Base-by-base conservation (phyloP, 2,797 vertebrate species). In the Okamejei kenojei region DNA sequence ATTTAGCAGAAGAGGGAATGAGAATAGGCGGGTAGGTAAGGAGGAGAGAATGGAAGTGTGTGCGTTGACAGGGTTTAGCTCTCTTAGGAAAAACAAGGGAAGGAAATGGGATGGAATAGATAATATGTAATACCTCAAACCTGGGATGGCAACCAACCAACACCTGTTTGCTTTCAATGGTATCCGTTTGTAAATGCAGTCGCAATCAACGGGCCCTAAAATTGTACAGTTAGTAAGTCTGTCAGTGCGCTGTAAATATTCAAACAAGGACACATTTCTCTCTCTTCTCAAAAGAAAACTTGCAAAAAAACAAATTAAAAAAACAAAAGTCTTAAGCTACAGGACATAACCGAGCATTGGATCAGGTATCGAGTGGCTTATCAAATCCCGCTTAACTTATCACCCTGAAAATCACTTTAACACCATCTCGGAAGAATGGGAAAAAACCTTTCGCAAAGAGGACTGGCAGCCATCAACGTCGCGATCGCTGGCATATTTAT, bases 101-200 rank as follows among this genome's bases (percentile, higher is more conserved):
- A 76, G 73, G 71, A 74, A 92, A 92, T 92, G 90, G 90, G 21
- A 92, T 73, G 45, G 90, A 76, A 92, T 91, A 92, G 97, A 97
- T 96, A 97, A 97, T 96, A 97, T 96, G 96, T 95, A 98, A 97
- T 99, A 99, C 98, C 98, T 99, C 98, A 97, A 97, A 97, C 68
- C 96, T 97, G 97, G 97, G 98, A 98, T 98, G 97, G 98, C 97
- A 97, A 97, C 97, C 97, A 97, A 97, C 97, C 96, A 96, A 97
- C 98, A 97, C 96, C 97, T 97, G 97, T 96, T 97, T 97, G 96
- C 96, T 96, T 98, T 99, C 98, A 99, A 97, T 99, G 99, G 98
- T 99, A 99, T 99, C 99, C 99, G 96, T 99, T 99, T 98, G 99
- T 99, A 98, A 99, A 99, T 97, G 99, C 99, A 97, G 99, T 99